These are phyloP conservation scores for Drosophila teissieri DNA, from an alignment of 1,140 invertebrate genomes.

Conservation along the genomic window DNA sequence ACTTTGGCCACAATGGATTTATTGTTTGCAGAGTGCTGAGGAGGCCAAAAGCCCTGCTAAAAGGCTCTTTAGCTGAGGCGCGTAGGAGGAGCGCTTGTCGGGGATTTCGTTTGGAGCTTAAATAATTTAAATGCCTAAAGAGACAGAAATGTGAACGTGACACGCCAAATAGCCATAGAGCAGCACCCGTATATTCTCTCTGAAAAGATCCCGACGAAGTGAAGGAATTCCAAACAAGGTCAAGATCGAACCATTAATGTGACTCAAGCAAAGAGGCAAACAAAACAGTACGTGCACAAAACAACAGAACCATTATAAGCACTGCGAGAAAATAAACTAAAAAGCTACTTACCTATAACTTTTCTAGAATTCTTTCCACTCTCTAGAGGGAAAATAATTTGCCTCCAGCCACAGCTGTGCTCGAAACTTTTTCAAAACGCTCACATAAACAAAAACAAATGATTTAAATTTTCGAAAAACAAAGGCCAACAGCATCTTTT, in stretches of 20 bases:
- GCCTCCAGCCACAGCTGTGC: not conserved
- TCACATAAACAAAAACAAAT: not conserved
- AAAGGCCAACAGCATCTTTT: not conserved
- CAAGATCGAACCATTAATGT: conserved; percentile 20
- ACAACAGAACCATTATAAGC: conserved; percentile 1
- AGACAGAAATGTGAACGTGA: conserved; percentile 29
- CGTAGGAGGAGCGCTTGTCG: conserved; percentile 12
- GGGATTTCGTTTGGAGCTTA: conserved; percentile 33
- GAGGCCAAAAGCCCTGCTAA: conserved; percentile 54
- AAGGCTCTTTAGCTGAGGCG: conserved; percentile 55
- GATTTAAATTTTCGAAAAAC: no score
- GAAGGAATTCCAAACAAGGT: conserved; percentile 36
- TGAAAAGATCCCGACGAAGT: not conserved
- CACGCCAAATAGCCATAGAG: conserved; percentile 15
- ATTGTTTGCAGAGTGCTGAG: conserved; percentile 65
- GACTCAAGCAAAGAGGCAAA: conserved; percentile 4
- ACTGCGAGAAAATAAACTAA: conserved; percentile 6
- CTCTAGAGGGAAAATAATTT: not conserved
- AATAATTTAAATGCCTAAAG: conserved; percentile 50
- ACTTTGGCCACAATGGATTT: conserved; percentile 82
- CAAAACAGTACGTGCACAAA: conserved; percentile 1
- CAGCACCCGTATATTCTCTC: not conserved
- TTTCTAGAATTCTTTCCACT: not conserved
- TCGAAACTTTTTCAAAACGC: not conserved
- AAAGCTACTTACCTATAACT: not conserved